Conservation (phyloP, 2,113 vertebrate species). For the Limnothrissa miodon region DNA sequence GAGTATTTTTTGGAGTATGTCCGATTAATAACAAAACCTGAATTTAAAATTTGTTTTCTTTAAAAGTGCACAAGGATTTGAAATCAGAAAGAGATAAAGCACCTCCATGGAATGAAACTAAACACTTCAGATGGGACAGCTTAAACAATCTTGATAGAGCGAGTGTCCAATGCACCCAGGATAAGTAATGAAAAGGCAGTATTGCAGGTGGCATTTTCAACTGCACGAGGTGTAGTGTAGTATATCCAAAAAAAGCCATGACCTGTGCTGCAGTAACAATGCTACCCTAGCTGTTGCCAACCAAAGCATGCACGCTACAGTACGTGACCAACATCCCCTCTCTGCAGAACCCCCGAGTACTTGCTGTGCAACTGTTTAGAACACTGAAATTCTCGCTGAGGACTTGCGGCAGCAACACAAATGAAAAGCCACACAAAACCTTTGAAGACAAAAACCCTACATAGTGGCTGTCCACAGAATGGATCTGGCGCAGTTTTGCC, state of each 20-base stretch:
- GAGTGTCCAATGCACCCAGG: not conserved
- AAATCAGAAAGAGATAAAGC: not conserved
- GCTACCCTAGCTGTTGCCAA: constrained; percentile 59
- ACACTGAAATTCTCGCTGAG: constrained; percentile 57
- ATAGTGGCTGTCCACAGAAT: not conserved
- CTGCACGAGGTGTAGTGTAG: not conserved
- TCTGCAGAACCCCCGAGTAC: constrained; percentile 49
- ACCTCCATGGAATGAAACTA: constrained; percentile 15
- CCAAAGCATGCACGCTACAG: constrained; percentile 60
- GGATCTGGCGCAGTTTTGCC: constrained; percentile 2
- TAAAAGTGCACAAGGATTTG: constrained; percentile 1
- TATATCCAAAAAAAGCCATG: constrained; percentile 64
- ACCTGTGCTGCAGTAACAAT: constrained; percentile 58
- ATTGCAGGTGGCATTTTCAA: constrained; percentile 68
- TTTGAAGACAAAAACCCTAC: constrained; percentile 75
- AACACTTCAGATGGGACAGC: constrained; percentile 26
- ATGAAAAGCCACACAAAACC: constrained; percentile 79
- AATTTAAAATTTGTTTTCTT: constrained; percentile 31
- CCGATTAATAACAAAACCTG: not conserved
- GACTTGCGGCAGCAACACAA: constrained; percentile 31
- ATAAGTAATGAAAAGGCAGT: constrained; percentile 40
- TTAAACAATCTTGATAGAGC: constrained; percentile 28
- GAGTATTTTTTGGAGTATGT: constrained; percentile 46
- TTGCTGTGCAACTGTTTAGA: constrained; percentile 75
- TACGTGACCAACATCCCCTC: constrained; percentile 41